Evolutionary conservation across 2,113 vertebrate species (phyloP), one percentile per base, ranked within the genome.

Genomic region (Tragelaphus buxtoni): DNA sequence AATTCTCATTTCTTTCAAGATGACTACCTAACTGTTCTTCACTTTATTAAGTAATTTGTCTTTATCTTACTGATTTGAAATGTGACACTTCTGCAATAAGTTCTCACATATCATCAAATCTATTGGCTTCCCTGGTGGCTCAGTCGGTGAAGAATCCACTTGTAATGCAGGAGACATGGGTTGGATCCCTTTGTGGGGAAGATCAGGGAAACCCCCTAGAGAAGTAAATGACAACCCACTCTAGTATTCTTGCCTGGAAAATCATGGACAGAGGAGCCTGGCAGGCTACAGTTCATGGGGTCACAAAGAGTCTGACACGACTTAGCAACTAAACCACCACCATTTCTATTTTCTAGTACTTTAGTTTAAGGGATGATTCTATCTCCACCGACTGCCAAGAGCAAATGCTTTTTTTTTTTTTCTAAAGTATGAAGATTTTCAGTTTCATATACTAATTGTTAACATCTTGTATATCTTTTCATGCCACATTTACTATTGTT

Each of bases 61-160:
- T 90, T 94, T 74, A 72, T 93, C 82, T 16, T 80, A 65, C 39
- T 90, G 53, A 61, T 82, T 74, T 84, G 56, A 83, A 95, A 84
- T 87, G 45, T 79, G 45, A 74, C 26, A 11, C 18, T 95, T 72
- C 47, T 84, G 10, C 74, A 61, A 51, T 72, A 88, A 86, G 87
- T 96, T 55, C 18, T 96, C 9, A 88, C 1, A 7, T 72, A 42
- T 79, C 63, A 74, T 60, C 20, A 12, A 88, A 88, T 74, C 26
- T 61, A 65, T 84, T 42, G 69, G 69, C 69, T 74, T 74, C 20
- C 22, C 69, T 26, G 35, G 69, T 74, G 69, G 11, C 35, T 74
- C 22, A 24, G 69, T 24, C 11, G 0, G 35, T 72, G 42, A 74
- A 42, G 35, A 42, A 42, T 74, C 20, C 22, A 39, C 35, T 13